phyloP scores from a whole-genome alignment of 2,888 invertebrate species.

The Diarsia dahlii region DNA sequence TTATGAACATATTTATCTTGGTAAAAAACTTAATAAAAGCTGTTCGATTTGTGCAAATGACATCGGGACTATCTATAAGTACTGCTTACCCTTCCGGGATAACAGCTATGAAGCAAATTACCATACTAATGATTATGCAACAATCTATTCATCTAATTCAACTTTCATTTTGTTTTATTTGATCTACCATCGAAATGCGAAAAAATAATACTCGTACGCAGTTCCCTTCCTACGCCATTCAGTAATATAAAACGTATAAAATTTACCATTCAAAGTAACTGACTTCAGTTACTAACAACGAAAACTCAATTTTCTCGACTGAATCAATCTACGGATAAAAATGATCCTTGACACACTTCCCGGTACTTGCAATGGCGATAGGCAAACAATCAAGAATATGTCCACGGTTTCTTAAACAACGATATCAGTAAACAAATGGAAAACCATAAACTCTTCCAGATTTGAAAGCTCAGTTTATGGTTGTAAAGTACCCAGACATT shows the following conservation, averaged over 20 bases:
- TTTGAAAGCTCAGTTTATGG: slow-evolving; percentile 7
- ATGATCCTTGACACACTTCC: slow-evolving; percentile 59
- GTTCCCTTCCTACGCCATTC: neutral
- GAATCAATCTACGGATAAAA: slow-evolving; percentile 52
- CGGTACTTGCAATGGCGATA: slow-evolving; percentile 18
- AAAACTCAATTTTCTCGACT: slow-evolving; percentile 48
- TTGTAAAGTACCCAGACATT: slow-evolving; percentile 10
- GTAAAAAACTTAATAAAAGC: neutral
- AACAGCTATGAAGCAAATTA: neutral
- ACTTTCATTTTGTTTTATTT: neutral
- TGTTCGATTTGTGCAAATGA: neutral
- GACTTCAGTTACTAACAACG: slow-evolving; percentile 6
- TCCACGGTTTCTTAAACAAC: slow-evolving; percentile 50
- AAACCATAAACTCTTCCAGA: slow-evolving; percentile 22
- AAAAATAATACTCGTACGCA: neutral
- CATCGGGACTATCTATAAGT: neutral
- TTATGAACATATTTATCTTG: neutral
- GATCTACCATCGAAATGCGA: neutral
- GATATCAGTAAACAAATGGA: slow-evolving; percentile 57
- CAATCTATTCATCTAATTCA: neutral
- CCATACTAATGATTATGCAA: neutral
- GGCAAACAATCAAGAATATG: slow-evolving; percentile 41
- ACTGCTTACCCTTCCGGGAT: neutral
- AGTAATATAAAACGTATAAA: neutral
- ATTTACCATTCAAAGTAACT: slow-evolving; percentile 6